phyloP scores from a whole-genome alignment of 2,797 vertebrate species.

The Premnoplex brunnescens region DNA sequence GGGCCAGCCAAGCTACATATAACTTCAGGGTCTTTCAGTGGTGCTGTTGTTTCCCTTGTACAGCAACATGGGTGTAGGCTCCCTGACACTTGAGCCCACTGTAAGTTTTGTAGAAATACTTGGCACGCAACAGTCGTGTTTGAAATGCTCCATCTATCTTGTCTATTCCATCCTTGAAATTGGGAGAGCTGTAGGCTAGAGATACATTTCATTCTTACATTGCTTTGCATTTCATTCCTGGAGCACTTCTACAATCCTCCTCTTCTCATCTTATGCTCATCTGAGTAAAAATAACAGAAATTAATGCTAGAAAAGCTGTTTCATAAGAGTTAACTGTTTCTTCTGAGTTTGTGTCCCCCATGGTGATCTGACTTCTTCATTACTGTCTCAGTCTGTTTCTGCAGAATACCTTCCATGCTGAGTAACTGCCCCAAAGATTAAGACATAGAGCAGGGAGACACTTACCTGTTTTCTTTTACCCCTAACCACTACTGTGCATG shows the following conservation, averaged over 20 bases:
- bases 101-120: not conserved
- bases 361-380: not conserved
- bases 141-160: not conserved
- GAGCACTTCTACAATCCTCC: not conserved
- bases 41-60: not conserved
- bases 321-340: not conserved
- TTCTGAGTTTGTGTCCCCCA: not conserved
- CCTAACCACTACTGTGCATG: not conserved
- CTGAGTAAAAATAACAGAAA: not conserved
- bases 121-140: rapidly evolving
- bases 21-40: not conserved
- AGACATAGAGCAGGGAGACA: not conserved
- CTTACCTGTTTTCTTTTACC: not conserved
- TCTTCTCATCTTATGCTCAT: not conserved
- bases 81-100: not conserved
- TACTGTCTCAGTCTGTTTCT: not conserved
- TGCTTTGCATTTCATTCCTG: not conserved
- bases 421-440: not conserved
- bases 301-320: not conserved
- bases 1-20: rapidly evolving
- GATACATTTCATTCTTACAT: not conserved
- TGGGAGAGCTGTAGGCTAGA: not conserved
- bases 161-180: not conserved
- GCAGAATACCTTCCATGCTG: not conserved
- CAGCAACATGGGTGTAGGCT: not conserved